phyloP scores from a whole-genome alignment of 2,113 vertebrate genomes.

The Ornithorhynchus anatinus region DNA sequence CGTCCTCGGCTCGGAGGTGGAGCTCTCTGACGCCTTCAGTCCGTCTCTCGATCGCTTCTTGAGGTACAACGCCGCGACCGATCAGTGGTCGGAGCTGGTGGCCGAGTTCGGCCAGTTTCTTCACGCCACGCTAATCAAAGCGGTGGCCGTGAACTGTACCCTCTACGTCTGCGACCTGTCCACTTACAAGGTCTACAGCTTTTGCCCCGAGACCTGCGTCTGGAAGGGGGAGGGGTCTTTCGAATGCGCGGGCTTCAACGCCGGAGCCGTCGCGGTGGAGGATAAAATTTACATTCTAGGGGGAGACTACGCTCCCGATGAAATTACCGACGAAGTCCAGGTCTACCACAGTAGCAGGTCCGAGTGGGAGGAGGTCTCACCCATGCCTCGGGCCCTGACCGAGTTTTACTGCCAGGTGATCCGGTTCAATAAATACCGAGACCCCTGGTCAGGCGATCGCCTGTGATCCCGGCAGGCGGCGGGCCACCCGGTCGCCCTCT shows the following conservation, averaged over 20 bases:
- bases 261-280: slow-evolving; percentile 87
- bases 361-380: slow-evolving; percentile 93
- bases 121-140: slow-evolving; percentile 93
- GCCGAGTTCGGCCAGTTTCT: slow-evolving; percentile 96
- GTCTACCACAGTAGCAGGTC: slow-evolving; percentile 91
- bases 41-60: slow-evolving; percentile 96
- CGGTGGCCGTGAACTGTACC: slow-evolving; percentile 85
- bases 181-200: slow-evolving; percentile 96
- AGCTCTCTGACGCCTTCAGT: slow-evolving; percentile 93
- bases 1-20: slow-evolving; percentile 90
- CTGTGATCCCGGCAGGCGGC: slow-evolving; percentile 47
- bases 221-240: slow-evolving; percentile 97
- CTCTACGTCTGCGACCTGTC: slow-evolving; percentile 96
- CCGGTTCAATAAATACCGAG: slow-evolving; percentile 91
- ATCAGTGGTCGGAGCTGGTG: slow-evolving; percentile 96
- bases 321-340: slow-evolving; percentile 96
- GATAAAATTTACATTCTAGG: slow-evolving; percentile 96
- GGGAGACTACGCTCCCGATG: slow-evolving; percentile 95
- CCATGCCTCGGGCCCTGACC: slow-evolving; percentile 93
- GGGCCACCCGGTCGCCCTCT: too few relatives aligned
- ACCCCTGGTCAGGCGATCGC: slow-evolving; percentile 84
- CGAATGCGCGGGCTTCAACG: slow-evolving; percentile 97
- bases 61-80: slow-evolving; percentile 81
- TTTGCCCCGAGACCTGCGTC: slow-evolving; percentile 90
- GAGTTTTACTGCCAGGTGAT: slow-evolving; percentile 96